Percentiles rank a stretch among this genome's conserved stretches.
Conservation (phyloP, 2,888 invertebrate species). For the Hyles lineata region DNA sequence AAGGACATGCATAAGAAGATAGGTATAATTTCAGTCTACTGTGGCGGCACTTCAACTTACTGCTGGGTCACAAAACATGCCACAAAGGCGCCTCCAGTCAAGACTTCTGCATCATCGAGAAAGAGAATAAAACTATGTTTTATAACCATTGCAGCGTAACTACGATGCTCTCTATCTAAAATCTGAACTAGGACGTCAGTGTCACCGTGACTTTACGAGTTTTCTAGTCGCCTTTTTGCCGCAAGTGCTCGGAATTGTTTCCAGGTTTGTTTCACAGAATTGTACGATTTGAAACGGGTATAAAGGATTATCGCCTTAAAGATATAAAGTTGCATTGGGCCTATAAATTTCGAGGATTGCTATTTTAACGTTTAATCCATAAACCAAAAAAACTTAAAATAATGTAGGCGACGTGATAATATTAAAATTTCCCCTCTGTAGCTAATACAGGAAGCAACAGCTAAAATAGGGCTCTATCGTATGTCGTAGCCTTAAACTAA, state of each 20-base stretch:
- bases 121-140: background rate
- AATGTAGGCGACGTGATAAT: too few relatives aligned
- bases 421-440: too few relatives aligned
- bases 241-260: background rate
- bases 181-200: background rate
- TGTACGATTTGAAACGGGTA: background rate
- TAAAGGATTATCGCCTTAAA: background rate
- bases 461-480: too few relatives aligned
- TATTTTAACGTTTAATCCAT: too few relatives aligned
- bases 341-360: too few relatives aligned
- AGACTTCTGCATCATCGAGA: background rate
- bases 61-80: too few relatives aligned
- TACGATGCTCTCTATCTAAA: background rate
- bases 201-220: background rate
- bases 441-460: too few relatives aligned
- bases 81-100: background rate
- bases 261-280: background rate
- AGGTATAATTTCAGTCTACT: too few relatives aligned
- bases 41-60: too few relatives aligned
- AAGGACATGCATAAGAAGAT: too few relatives aligned
- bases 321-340: background rate
- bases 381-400: too few relatives aligned
- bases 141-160: background rate
- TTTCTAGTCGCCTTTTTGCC: background rate
- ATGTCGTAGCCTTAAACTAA: too few relatives aligned